Conservation (phyloP, 2,113 vertebrate genomes). For the Archilochus colubris region DNA sequence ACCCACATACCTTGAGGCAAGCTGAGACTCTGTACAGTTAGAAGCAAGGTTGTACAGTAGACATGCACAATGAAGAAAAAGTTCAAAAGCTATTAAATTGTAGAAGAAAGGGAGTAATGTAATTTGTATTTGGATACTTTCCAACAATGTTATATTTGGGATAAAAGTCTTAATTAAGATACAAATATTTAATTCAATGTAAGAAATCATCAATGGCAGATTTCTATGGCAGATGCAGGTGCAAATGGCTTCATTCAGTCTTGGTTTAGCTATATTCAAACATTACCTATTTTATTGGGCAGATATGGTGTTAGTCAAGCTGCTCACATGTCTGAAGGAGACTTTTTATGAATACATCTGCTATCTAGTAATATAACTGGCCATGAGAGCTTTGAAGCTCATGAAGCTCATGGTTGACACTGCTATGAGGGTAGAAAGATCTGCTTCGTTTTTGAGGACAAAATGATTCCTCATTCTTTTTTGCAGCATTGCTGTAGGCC, state of each 20-base stretch:
- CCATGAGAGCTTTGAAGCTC: neutral
- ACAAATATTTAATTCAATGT: neutral
- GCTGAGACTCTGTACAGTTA: neutral
- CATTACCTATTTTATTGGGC: neutral
- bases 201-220: neutral
- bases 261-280: neutral
- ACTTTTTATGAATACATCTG: neutral
- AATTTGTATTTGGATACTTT: neutral
- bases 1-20: neutral
- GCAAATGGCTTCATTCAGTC: neutral
- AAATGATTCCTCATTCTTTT: neutral
- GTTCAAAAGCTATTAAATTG: neutral
- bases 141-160: neutral
- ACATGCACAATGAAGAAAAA: neutral
- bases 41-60: neutral
- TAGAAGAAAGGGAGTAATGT: neutral
- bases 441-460: neutral
- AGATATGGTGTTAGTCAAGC: neutral
- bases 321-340: neutral
- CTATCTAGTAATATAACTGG: neutral
- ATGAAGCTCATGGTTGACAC: neutral
- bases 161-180: neutral
- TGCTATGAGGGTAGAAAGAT: neutral
- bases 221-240: neutral
- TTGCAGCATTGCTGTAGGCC: neutral